Conservation (phyloP, 2,888 invertebrate species). For the Smittia sp. region DNA sequence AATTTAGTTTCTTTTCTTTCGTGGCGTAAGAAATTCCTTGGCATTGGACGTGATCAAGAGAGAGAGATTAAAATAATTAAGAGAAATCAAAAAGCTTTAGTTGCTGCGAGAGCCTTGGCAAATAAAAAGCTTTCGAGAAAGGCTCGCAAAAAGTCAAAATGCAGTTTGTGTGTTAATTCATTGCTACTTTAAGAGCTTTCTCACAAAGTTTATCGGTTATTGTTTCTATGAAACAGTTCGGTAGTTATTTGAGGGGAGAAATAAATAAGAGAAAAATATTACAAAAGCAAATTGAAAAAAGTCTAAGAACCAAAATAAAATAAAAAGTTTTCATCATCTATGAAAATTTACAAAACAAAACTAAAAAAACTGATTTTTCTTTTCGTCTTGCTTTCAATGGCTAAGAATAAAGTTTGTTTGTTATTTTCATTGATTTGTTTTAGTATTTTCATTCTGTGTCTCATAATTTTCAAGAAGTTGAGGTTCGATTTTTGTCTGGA, state of each 20-base stretch:
- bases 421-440: constrained; percentile 42
- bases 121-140: too few relatives aligned
- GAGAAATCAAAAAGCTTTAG: background rate
- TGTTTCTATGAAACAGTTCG: too few relatives aligned
- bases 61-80: background rate
- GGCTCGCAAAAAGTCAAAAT: too few relatives aligned
- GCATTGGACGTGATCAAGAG: background rate
- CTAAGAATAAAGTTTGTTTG: constrained; percentile 42
- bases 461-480: constrained; percentile 53
- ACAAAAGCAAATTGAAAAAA: background rate
- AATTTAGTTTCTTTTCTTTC: background rate
- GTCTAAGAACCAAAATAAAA: constrained; percentile 15
- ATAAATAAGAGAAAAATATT: background rate
- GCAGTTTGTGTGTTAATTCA: too few relatives aligned
- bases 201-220: too few relatives aligned
- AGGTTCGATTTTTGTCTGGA: constrained; percentile 57
- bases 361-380: background rate
- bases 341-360: background rate
- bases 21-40: too few relatives aligned
- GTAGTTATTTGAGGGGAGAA: background rate
- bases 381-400: background rate
- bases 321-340: background rate
- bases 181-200: too few relatives aligned
- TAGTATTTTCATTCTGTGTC: constrained; percentile 46
- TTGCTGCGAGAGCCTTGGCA: too few relatives aligned